Percentiles rank a stretch among this genome's conserved stretches.
Conservation (phyloP, 2,888 invertebrate species). For the Phasia obesa region DNA sequence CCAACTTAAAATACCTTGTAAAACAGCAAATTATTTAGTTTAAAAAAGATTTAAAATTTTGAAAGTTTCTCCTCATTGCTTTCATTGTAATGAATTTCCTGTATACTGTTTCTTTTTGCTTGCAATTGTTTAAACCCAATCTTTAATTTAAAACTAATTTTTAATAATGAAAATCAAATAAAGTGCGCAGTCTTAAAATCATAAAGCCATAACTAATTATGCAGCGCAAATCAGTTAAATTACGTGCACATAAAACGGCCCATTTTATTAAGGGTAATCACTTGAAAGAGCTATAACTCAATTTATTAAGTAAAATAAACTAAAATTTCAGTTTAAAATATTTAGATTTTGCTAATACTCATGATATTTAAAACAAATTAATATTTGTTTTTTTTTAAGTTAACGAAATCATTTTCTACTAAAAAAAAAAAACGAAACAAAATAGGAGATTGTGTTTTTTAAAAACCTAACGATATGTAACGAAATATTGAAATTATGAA, state of each 20-base stretch:
- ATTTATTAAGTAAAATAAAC: not conserved
- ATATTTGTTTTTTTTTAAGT: not conserved
- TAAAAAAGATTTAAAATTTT: not conserved
- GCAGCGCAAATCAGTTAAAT: slow-evolving; percentile 35
- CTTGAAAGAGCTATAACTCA: not conserved
- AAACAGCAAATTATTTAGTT: not conserved
- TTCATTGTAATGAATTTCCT: slow-evolving; percentile 39
- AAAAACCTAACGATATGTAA: slow-evolving; percentile 39
- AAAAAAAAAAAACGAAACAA: not conserved
- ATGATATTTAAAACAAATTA: not conserved
- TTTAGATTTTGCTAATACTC: not conserved
- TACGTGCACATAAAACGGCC: not conserved
- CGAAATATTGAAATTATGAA: slow-evolving; percentile 5
- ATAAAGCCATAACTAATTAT: slow-evolving; percentile 55
- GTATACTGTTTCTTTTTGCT: slow-evolving; percentile 5
- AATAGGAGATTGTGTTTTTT: slow-evolving; percentile 1
- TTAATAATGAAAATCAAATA: slow-evolving; percentile 33
- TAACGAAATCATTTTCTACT: too few species aligned
- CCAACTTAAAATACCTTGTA: too few species aligned
- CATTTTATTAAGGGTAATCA: slow-evolving; percentile 8
- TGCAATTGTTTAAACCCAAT: not conserved
- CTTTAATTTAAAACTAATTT: not conserved
- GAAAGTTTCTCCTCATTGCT: slow-evolving; percentile 48
- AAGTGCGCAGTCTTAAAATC: slow-evolving; percentile 47
- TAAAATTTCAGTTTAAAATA: not conserved